These are phyloP conservation scores for Himalopsyche anomala DNA, from an alignment of 2,888 invertebrate species.

Conservation along the genomic window DNA sequence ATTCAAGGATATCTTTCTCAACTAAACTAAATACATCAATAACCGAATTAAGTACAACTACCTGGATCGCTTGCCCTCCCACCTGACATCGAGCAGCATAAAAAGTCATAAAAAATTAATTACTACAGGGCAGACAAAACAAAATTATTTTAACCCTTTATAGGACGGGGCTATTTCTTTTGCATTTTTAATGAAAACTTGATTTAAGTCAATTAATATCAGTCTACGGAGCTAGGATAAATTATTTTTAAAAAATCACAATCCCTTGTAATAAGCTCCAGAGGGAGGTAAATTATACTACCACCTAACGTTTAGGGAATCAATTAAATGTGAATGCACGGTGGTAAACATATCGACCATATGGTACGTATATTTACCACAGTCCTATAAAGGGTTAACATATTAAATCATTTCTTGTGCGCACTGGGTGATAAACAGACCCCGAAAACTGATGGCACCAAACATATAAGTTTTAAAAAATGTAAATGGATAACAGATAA, in stretches of 20 bases:
- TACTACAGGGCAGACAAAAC: neutral
- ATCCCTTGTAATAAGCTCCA: no score
- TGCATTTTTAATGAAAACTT: no score
- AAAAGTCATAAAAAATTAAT: conserved; percentile 50
- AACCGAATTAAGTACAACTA: conserved; percentile 69
- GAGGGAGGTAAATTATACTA: no score
- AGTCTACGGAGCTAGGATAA: no score
- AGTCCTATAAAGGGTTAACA: no score
- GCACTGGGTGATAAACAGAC: neutral
- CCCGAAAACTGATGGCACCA: neutral
- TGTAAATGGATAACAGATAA: neutral
- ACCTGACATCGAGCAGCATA: conserved; percentile 72
- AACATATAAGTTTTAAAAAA: neutral
- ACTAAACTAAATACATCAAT: neutral
- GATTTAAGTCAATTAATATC: no score
- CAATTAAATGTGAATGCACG: no score
- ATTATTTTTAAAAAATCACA: no score
- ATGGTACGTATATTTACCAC: no score
- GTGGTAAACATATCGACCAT: no score
- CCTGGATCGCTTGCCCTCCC: conserved; percentile 75
- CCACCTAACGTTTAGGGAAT: no score
- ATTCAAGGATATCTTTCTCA: neutral
- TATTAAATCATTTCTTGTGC: neutral
- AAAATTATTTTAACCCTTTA: conserved; percentile 4
- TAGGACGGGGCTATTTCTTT: neutral